phyloP scores from a whole-genome alignment of 2,888 invertebrate genomes.

The Pasiphila rectangulata region DNA sequence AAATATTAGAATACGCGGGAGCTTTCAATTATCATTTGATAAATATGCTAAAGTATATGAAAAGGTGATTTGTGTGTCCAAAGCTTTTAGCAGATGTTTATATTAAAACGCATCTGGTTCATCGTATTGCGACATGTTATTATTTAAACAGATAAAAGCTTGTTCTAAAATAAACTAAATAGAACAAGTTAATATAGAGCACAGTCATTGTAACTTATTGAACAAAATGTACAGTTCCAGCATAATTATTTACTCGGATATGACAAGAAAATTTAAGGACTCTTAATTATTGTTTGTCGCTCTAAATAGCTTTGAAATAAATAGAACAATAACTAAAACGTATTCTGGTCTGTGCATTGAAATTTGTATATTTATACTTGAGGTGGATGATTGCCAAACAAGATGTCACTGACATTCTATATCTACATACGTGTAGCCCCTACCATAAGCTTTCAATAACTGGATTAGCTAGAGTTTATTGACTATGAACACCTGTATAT shows the following conservation, averaged over 20 bases:
- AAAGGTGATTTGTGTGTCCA: conserved; percentile 12
- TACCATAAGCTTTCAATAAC: too few relatives aligned
- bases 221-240: not conserved
- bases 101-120: conserved; percentile 20
- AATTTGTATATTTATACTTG: conserved; percentile 74
- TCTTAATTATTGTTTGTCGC: conserved; percentile 33
- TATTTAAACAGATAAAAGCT: conserved; percentile 33
- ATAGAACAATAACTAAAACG: conserved; percentile 67
- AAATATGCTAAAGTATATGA: not conserved
- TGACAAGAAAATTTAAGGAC: too few relatives aligned
- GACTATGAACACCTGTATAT: too few relatives aligned
- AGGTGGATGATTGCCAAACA: conserved; percentile 67
- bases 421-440: too few relatives aligned
- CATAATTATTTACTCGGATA: too few relatives aligned
- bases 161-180: conserved; percentile 23
- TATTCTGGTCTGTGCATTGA: conserved; percentile 66
- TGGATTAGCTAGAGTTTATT: too few relatives aligned
- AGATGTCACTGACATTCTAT: conserved; percentile 70
- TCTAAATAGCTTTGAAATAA: conserved; percentile 48
- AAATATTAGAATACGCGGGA: too few relatives aligned
- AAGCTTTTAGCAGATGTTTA: conserved; percentile 32
- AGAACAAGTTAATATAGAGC: too few relatives aligned
- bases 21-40: not conserved
- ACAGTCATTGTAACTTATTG: not conserved
- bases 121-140: conserved; percentile 34